phyloP scores from a whole-genome alignment of 1,140 invertebrate species.

The Drosophila auraria region DNA sequence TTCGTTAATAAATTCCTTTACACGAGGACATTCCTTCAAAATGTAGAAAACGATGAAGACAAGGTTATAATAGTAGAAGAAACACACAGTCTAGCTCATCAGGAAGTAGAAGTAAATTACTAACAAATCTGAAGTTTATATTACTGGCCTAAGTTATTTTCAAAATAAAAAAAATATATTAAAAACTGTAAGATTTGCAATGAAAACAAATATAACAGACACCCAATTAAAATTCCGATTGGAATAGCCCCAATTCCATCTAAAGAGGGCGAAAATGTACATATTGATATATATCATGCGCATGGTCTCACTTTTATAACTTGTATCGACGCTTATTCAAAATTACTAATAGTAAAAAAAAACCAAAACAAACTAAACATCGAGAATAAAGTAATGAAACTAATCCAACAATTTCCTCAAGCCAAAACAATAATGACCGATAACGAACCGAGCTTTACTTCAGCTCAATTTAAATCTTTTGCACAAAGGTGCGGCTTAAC shows the following conservation, averaged over 20 bases:
- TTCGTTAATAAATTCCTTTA: no score
- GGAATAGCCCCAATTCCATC: neutral
- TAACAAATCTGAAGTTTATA: no score
- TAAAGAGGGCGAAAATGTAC: neutral
- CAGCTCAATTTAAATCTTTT: slow-evolving; percentile 11
- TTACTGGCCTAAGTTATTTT: neutral
- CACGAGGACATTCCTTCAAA: no score
- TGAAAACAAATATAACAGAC: slow-evolving; percentile 2
- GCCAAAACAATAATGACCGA: slow-evolving; percentile 5
- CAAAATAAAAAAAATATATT: slow-evolving; percentile 24
- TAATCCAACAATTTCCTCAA: slow-evolving; percentile 1
- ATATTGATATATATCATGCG: slow-evolving; percentile 1
- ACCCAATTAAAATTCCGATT: neutral
- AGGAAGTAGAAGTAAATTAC: no score
- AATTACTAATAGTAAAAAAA: slow-evolving; percentile 30
- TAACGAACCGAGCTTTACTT: slow-evolving; percentile 12
- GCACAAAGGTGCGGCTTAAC: slow-evolving; percentile 4
- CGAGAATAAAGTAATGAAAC: slow-evolving; percentile 13
- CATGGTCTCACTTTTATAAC: slow-evolving; percentile 14
- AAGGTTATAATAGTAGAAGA: no score
- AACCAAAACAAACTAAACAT: slow-evolving; percentile 37
- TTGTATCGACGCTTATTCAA: slow-evolving; percentile 27
- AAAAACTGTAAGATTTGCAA: slow-evolving; percentile 20
- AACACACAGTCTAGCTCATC: no score
- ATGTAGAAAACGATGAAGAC: no score